These are phyloP conservation scores for Morone saxatilis DNA, from an alignment of 2,113 vertebrate species.

Conservation along the genomic window DNA sequence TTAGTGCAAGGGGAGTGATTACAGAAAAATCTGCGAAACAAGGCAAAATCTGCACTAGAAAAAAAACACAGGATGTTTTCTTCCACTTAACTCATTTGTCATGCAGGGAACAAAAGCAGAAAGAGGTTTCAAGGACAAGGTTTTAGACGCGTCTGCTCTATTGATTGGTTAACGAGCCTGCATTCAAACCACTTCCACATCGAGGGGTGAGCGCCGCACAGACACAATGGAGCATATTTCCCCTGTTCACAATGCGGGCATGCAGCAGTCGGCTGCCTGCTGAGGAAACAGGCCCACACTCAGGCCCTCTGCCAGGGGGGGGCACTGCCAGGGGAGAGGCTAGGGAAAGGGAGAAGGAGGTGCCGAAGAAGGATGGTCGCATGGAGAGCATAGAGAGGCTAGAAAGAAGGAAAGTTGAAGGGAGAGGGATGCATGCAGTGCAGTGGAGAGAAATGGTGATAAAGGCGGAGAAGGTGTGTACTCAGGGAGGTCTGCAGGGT, in stretches of 20 bases:
- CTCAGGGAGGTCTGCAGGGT: neutral
- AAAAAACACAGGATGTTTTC: constrained; percentile 43
- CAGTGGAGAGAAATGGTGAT: constrained; percentile 8
- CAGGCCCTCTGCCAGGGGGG: constrained; percentile 70
- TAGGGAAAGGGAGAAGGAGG: constrained; percentile 34
- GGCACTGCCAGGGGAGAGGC: constrained; percentile 51
- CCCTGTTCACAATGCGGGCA: constrained; percentile 77
- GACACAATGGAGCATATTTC: constrained; percentile 83
- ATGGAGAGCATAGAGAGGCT: constrained; percentile 7
- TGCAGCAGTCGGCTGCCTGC: constrained; percentile 55
- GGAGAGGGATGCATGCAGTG: neutral
- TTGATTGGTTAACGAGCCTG: constrained; percentile 84
- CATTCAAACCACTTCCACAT: constrained; percentile 77
- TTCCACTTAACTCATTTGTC: constrained; percentile 77
- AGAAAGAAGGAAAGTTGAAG: constrained; percentile 23
- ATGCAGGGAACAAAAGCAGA: constrained; percentile 75
- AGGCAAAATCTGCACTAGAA: constrained; percentile 38
- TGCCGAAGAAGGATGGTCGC: constrained; percentile 41
- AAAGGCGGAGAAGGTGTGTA: constrained; percentile 39
- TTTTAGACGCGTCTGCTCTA: constrained; percentile 81
- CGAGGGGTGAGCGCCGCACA: constrained; percentile 60
- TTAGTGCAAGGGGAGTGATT: constrained; percentile 51
- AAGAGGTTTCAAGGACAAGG: constrained; percentile 78
- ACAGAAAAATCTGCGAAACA: constrained; percentile 51
- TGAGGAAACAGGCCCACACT: constrained; percentile 57